Evolutionary conservation across 2,888 invertebrate species (phyloP), one percentile per base, ranked within the genome.

Genomic region (Agonopterix arenella): DNA sequence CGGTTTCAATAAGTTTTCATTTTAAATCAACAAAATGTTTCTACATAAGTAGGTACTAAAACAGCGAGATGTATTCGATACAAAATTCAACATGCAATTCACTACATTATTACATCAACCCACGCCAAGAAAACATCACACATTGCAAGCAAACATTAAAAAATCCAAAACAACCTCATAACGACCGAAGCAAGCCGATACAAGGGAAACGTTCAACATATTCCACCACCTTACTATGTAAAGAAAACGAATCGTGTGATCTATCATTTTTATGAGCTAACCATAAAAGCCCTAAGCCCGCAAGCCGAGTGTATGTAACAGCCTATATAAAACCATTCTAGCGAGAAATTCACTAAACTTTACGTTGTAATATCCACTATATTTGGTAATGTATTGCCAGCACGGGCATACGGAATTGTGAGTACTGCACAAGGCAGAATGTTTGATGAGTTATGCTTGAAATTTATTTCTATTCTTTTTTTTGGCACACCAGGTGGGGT

Each of bases 281-380:
- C 80, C 81, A 82, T 84, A 84, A 80, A 81, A 72, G 75, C 73
- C 64, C 64, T 76, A 76, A 81, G 80, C 80, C 68, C 65, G 73
- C 74, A 78, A 81, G 76, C 80, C 84, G 75, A 82, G 83, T 84
- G 84, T 80, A 76, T 78, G 77, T 81, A 83, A 84, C 79, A 78
- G 81, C 83, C 82, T 80, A 79, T 81, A 82, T 80, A 76, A 80
- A 81, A 79, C 70, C 77, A 71, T 75, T 82, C 77, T 72, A 68
- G 64, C 70, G 74, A 61, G 60, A 71, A 79, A 84, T 82, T 81
- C 73, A 77, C 74, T 76, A 70, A 72, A 75, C 66, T 77, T 79
- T 61, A 64, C 64, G 61, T 68, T 64, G 68, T 73, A 70, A 74
- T 76, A 76, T 71, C 61, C 61, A 71, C 68, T 72, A 68, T 71